Conservation (phyloP, 2,888 invertebrate genomes). For the Drosophila differens region DNA sequence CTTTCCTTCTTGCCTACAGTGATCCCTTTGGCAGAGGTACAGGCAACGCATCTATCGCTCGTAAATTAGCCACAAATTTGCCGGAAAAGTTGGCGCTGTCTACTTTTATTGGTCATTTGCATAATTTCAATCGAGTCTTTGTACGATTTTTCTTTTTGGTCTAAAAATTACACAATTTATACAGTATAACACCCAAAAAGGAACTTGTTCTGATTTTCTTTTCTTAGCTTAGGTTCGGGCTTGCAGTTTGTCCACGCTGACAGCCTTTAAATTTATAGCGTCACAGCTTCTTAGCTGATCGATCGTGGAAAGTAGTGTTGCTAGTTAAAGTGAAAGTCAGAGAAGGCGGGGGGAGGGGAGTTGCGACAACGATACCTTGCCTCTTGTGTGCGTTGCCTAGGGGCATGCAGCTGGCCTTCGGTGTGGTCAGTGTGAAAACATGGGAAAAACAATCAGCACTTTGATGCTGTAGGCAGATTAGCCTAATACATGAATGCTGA, state of each 20-base stretch:
- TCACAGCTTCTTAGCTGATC: constrained; percentile 55
- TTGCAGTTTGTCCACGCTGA: constrained; percentile 20
- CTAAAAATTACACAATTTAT: constrained; percentile 61
- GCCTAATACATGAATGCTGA: constrained; percentile 14
- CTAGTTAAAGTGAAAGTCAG: constrained; percentile 59
- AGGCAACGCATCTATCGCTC: constrained; percentile 35
- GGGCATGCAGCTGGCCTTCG: constrained; percentile 32
- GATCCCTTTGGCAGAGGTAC: constrained; percentile 29
- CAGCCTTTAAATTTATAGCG: constrained; percentile 58
- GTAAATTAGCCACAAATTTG: constrained; percentile 82
- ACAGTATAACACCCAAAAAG: constrained; percentile 24
- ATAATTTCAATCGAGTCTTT: constrained; percentile 34
- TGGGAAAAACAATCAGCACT: constrained; percentile 52
- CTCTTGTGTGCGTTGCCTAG: constrained; percentile 2
- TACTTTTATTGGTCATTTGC: constrained; percentile 41
- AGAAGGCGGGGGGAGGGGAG: neutral
- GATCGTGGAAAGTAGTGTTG: constrained; percentile 30
- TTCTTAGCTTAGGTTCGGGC: neutral
- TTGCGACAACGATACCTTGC: neutral
- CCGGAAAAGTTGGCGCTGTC: constrained; percentile 63
- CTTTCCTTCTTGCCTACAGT: neutral
- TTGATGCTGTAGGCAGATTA: constrained; percentile 42
- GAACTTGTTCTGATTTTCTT: constrained; percentile 45
- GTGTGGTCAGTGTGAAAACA: constrained; percentile 45
- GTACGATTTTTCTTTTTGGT: constrained; percentile 43